A percentile compares a stretch with the other conserved stretches of the same genome.
Evolutionary conservation across 1,140 invertebrate species (phyloP).

Genomic region (Cydia strobilella): DNA sequence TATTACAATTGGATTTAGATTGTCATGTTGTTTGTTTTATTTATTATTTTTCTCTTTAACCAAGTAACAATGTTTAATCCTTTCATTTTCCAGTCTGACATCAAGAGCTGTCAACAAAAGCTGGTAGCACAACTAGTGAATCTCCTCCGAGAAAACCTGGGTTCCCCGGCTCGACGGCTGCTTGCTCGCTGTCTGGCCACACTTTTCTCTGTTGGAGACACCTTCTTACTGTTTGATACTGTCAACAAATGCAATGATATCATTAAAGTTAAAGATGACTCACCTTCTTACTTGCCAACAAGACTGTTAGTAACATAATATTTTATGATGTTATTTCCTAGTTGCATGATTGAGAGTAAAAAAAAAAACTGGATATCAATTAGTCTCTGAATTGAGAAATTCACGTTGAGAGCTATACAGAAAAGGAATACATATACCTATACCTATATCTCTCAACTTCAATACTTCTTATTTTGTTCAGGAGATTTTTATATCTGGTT

Average conservation of each 20-base stretch:
- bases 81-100: conserved; percentile 89
- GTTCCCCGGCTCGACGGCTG: conserved; percentile 95
- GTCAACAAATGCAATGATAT: conserved; percentile 99
- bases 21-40: too few relatives aligned
- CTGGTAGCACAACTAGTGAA: conserved; percentile 95
- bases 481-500: too few relatives aligned
- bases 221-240: conserved; percentile 97
- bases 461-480: too few relatives aligned
- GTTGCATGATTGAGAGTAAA: too few relatives aligned
- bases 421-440: too few relatives aligned
- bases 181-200: conserved; percentile 96
- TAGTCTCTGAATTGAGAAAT: too few relatives aligned
- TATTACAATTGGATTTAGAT: too few relatives aligned
- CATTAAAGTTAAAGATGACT: conserved; percentile 98
- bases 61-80: conserved; percentile 12
- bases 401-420: too few relatives aligned
- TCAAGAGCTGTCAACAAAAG: conserved; percentile 98
- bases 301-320: conserved; percentile 89
- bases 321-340: conserved; percentile 9
- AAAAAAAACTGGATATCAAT: too few relatives aligned
- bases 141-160: conserved; percentile 92
- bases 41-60: too few relatives aligned
- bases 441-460: too few relatives aligned
- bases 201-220: conserved; percentile 98
- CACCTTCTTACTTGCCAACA: conserved; percentile 94